Percentiles rank a stretch among this genome's conserved stretches.
Conservation (phyloP, 2,888 invertebrate genomes). For the Orchesella flavescens region DNA sequence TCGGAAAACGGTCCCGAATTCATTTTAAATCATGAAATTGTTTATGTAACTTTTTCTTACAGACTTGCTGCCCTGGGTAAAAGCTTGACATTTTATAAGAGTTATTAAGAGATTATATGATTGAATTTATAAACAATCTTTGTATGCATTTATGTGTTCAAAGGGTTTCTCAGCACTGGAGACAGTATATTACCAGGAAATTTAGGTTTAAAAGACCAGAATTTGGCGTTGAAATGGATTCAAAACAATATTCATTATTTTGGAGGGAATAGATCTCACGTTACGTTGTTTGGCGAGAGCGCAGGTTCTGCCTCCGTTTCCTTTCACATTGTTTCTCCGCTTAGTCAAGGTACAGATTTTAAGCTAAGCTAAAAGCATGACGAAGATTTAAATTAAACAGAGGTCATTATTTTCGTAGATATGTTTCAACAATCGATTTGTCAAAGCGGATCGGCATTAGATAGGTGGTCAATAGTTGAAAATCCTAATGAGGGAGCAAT, state of each 20-base stretch:
- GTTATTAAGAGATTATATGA: too few species aligned
- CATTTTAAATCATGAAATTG: conserved; percentile 55
- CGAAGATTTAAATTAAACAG: too few species aligned
- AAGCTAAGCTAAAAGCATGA: too few species aligned
- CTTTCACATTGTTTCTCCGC: conserved; percentile 26
- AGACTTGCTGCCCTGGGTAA: conserved; percentile 46
- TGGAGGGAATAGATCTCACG: conserved; percentile 31
- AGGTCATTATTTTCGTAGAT: conserved; percentile 30
- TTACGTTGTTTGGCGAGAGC: conserved; percentile 53
- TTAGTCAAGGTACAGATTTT: conserved; percentile 30
- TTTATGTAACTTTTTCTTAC: conserved; percentile 52
- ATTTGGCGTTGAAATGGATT: conserved; percentile 43
- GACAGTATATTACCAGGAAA: conserved; percentile 48
- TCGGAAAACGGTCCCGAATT: conserved; percentile 62
- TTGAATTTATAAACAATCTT: too few species aligned
- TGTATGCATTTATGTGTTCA: background rate
- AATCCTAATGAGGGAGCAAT: conserved; percentile 25
- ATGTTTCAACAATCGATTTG: conserved; percentile 50
- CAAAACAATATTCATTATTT: conserved; percentile 52
- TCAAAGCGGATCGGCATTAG: conserved; percentile 51
- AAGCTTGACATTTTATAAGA: too few species aligned
- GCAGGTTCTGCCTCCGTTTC: conserved; percentile 42
- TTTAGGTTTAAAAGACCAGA: conserved; percentile 54
- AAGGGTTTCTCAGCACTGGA: conserved; percentile 52
- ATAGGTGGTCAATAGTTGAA: conserved; percentile 55